These are phyloP conservation scores for Vannuccia rotundouncinata DNA, from an alignment of 2,888 invertebrate species.

Conservation along the genomic window DNA sequence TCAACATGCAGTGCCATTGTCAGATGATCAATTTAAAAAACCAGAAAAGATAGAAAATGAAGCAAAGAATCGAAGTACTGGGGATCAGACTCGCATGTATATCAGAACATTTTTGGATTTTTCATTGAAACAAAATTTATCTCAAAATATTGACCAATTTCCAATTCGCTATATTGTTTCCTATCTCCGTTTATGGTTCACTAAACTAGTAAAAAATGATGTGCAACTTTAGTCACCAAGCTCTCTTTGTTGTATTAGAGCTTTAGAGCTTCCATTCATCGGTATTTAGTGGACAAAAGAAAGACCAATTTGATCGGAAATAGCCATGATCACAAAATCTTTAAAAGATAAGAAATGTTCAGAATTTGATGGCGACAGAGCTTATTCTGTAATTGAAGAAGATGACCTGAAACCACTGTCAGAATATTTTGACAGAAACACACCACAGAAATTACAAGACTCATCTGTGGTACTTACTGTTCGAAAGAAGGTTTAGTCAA, in stretches of 20 bases:
- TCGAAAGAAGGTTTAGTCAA: too few relatives aligned
- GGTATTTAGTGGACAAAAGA: conserved; percentile 22
- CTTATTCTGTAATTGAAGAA: too few relatives aligned
- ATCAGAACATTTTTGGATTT: not conserved
- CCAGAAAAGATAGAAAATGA: not conserved
- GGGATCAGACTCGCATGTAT: not conserved
- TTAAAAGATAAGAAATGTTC: too few relatives aligned
- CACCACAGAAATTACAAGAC: too few relatives aligned
- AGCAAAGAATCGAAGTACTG: conserved; percentile 14
- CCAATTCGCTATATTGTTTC: conserved; percentile 2
- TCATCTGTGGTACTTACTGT: too few relatives aligned
- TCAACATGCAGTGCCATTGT: not conserved
- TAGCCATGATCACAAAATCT: too few relatives aligned
- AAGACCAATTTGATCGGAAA: too few relatives aligned
- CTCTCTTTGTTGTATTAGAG: conserved; percentile 16
- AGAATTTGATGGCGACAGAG: too few relatives aligned
- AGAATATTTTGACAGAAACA: too few relatives aligned
- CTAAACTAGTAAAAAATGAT: conserved; percentile 16
- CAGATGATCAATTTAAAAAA: not conserved
- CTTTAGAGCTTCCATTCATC: conserved; percentile 22
- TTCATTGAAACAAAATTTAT: conserved; percentile 14
- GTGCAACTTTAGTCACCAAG: not conserved
- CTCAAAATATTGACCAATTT: conserved; percentile 14
- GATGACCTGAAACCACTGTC: too few relatives aligned
- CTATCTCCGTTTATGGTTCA: conserved; percentile 21